Evolutionary conservation across 2,888 invertebrate species (phyloP).

Genomic region (Cotesia congregata): DNA sequence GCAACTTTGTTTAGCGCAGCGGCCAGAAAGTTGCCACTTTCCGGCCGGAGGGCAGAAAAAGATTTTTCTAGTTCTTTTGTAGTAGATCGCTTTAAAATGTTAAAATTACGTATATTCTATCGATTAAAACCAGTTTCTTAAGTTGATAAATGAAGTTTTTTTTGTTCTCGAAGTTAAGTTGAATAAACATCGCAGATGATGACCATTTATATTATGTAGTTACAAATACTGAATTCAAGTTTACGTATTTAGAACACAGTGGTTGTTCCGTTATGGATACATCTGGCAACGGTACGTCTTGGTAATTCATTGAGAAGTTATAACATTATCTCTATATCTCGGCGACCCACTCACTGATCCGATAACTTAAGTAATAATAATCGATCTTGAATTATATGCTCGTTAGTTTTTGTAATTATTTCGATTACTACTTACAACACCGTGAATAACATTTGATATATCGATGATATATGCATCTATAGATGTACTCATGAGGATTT

Average conservation of each 20-base stretch:
- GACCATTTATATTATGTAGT: background rate
- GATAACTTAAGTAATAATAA: background rate
- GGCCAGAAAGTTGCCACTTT: too few relatives aligned
- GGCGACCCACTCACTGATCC: background rate
- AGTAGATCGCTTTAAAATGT: background rate
- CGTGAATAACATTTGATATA: background rate
- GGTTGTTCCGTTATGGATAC: conserved; percentile 3
- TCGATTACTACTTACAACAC: background rate
- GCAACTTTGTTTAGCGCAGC: too few relatives aligned
- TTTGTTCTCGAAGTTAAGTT: background rate
- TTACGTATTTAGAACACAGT: conserved; percentile 6
- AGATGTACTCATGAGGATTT: too few relatives aligned
- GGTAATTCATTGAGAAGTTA: background rate
- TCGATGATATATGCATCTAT: too few relatives aligned
- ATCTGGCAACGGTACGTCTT: background rate
- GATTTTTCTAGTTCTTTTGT: background rate
- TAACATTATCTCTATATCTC: background rate
- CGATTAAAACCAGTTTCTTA: background rate
- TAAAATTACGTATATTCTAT: background rate
- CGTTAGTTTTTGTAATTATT: background rate
- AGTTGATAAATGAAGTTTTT: background rate
- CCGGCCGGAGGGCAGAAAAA: too few relatives aligned
- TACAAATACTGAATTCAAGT: conserved; percentile 1
- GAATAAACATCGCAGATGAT: background rate
- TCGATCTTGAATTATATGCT: background rate